phyloP scores from a whole-genome alignment of 2,113 vertebrate species.

The Atractosteus spatula region DNA sequence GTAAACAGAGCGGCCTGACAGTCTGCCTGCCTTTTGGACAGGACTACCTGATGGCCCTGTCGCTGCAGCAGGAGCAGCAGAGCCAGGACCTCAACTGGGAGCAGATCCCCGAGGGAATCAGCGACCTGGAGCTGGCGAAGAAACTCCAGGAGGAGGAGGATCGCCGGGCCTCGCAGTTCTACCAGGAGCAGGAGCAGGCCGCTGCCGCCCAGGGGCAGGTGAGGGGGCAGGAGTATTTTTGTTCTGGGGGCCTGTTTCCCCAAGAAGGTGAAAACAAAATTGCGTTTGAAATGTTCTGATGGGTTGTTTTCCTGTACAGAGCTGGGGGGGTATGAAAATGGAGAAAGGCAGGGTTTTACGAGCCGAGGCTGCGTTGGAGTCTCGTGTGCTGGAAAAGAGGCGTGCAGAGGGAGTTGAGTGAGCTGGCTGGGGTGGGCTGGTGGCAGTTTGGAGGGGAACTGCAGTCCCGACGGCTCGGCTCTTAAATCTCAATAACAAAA shows the following conservation, averaged over 20 bases:
- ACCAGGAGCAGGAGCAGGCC: conserved; percentile 91
- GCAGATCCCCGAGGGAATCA: conserved; percentile 91
- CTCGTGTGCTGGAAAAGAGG: no score
- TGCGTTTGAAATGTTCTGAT: no score
- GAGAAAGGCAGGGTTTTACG: neutral
- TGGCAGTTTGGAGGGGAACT: no score
- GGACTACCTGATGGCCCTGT: conserved; percentile 98
- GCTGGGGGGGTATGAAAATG: neutral
- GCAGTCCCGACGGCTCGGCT: no score
- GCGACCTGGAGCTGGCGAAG: conserved; percentile 93
- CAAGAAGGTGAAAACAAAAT: no score
- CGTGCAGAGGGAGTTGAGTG: no score
- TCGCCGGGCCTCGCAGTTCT: conserved; percentile 90
- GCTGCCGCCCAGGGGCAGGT: conserved; percentile 64
- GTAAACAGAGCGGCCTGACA: no score
- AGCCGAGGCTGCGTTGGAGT: no score
- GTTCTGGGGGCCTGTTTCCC: no score
- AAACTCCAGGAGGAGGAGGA: conserved; percentile 98
- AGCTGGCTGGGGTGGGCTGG: no score
- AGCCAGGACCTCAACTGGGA: conserved; percentile 92
- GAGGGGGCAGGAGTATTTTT: conserved; percentile 10
- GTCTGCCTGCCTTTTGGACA: conserved; percentile 39
- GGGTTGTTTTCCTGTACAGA: no score
- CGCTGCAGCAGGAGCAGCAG: conserved; percentile 97
- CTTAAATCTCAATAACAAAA: no score